Evolutionary conservation across 2,888 invertebrate species (phyloP), one percentile per base, ranked within the genome.

Genomic region (Tetranychus truncatus): DNA sequence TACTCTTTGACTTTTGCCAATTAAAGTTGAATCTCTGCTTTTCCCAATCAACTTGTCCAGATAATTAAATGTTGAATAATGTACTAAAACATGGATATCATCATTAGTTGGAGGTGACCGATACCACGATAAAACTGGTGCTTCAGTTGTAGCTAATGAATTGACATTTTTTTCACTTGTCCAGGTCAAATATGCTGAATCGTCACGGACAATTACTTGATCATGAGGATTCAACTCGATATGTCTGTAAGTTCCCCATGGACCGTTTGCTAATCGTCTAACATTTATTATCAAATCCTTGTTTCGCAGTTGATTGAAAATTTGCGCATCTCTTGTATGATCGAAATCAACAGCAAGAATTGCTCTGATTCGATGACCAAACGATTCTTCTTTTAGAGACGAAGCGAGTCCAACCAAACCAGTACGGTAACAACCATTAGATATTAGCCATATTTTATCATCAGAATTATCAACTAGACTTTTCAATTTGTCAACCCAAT

Each of bases 211-310:
- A 24, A 24, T 20, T 20, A 69, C 69, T 69, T 69, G n/a, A 69
- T 69, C 69, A n/a, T 20, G n/a, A 5, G 69, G 69, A 20, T 69
- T 20, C n/a, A 72, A 11, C 5, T 45, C 72, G 34, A 46, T 72
- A 45, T 72, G 72, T 46, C 72, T 24, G 6, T 24, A 72, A 8
- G 45, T 72, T 24, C 72, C 72, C 72, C 69, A 69, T 20, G 18
- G 20, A 20, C 20, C 20, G 34, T 69, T 69, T 2, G 15, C 55
- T 55, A 4, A 34, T 66, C 7, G 18, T 21, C 18, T n/a, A 11
- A 72, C 45, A 72, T 72, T 72, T 6, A 72, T 46, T 8, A 72
- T 15, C n/a, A 72, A 46, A 46, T 72, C 72, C 15, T 72, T 72
- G 5, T 8, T 11, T 45, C 20, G n/a, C 5, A 72, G 11, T 45